A percentile compares a stretch with the other conserved stretches of the same genome.
phyloP scores from a whole-genome alignment of 2,113 vertebrate species.

The Nyctibius bracteatus region DNA sequence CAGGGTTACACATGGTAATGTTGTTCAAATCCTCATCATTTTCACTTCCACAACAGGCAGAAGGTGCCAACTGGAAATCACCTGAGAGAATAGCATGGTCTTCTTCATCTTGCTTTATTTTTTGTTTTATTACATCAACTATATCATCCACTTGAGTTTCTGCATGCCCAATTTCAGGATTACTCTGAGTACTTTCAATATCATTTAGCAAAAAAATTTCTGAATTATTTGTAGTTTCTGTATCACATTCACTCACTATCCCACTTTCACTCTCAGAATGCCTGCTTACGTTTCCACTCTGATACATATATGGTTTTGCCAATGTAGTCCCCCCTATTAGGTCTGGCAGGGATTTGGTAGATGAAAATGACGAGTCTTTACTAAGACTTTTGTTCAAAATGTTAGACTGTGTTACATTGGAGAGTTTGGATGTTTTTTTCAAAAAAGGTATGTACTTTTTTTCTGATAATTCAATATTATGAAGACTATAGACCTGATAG shows the following conservation, averaged over 20 bases:
- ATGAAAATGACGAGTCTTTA: constrained; percentile 91
- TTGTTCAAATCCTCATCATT: constrained; percentile 66
- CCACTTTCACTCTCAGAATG: constrained; percentile 91
- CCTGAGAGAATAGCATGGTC: constrained; percentile 43
- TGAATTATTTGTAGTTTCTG: constrained; percentile 81
- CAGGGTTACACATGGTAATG: constrained; percentile 37
- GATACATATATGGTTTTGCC: constrained; percentile 56
- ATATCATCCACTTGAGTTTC: constrained; percentile 58
- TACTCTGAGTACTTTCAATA: constrained; percentile 64
- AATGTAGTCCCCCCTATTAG: constrained; percentile 73
- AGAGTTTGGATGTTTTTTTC: constrained; percentile 58
- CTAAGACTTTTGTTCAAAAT: constrained; percentile 83
- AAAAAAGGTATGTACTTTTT: constrained; percentile 72
- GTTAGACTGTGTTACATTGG: constrained; percentile 65
- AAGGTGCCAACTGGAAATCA: constrained; percentile 59
- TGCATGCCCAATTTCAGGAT: constrained; percentile 58
- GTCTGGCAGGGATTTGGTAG: constrained; percentile 89
- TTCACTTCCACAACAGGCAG: constrained; percentile 58
- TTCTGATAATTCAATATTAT: constrained; percentile 80
- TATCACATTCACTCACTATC: constrained; percentile 89
- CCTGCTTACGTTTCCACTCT: constrained; percentile 72
- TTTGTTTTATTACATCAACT: constrained; percentile 60
- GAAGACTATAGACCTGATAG: constrained; percentile 91
- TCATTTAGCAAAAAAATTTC: constrained; percentile 75
- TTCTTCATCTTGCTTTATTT: constrained; percentile 62